Conservation (phyloP, 2,888 invertebrate genomes). For the Leptura quadrifasciata region DNA sequence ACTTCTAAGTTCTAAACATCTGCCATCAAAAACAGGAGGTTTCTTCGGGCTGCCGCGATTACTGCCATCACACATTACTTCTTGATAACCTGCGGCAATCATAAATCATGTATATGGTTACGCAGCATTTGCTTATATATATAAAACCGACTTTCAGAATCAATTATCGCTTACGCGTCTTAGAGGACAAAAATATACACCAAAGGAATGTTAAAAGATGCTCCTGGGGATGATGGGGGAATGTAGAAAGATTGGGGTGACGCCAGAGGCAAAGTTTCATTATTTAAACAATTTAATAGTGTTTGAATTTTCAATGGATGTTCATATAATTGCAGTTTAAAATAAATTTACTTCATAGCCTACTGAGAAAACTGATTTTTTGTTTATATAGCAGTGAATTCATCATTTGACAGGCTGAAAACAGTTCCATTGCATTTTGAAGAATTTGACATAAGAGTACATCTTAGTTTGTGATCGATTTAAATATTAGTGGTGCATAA, state of each 20-base stretch:
- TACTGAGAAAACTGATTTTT: too few species aligned
- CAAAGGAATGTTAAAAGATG: not conserved
- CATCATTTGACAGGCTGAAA: too few species aligned
- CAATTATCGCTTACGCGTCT: slow-evolving; percentile 35
- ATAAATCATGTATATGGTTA: slow-evolving; percentile 38
- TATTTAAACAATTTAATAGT: too few species aligned
- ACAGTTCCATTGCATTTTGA: too few species aligned
- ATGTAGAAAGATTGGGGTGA: not conserved
- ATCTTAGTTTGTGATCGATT: too few species aligned
- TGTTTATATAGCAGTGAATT: too few species aligned
- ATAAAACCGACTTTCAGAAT: slow-evolving; percentile 34
- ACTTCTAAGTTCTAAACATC: slow-evolving; percentile 38
- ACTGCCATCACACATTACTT: slow-evolving; percentile 41
- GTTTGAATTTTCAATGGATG: too few species aligned
- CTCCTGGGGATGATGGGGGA: not conserved
- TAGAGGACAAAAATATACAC: not conserved
- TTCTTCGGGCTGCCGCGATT: slow-evolving; percentile 40
- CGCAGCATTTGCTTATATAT: slow-evolving; percentile 34
- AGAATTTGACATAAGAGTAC: too few species aligned
- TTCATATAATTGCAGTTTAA: too few species aligned
- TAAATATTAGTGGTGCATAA: too few species aligned
- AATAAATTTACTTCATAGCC: too few species aligned
- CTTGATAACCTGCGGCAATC: slow-evolving; percentile 39
- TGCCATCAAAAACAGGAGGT: slow-evolving; percentile 40
- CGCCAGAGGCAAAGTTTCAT: too few species aligned